These are phyloP conservation scores for Scaptomyza tumidula DNA, from an alignment of 2,888 invertebrate species.

Conservation along the genomic window DNA sequence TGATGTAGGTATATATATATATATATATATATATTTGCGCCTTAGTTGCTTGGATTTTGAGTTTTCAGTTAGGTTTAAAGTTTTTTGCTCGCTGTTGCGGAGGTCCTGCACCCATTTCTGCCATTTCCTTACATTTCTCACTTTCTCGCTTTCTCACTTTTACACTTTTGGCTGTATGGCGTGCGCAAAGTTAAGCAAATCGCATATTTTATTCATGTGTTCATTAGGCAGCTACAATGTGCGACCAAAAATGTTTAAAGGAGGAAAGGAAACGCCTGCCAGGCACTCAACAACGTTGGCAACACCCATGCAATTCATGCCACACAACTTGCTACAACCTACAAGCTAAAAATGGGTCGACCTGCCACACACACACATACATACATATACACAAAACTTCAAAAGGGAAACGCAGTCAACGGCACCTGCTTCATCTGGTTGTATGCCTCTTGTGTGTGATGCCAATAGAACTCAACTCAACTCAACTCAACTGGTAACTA, in stretches of 20 bases:
- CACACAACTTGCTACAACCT: conserved; percentile 32
- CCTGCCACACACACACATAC: conserved; percentile 14
- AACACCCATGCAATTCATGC: conserved; percentile 73
- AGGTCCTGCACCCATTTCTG: conserved; percentile 48
- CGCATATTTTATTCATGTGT: conserved; percentile 81
- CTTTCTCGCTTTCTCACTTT: not conserved
- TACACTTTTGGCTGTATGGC: conserved; percentile 37
- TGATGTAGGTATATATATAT: conserved; percentile 22
- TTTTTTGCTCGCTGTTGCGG: conserved; percentile 38
- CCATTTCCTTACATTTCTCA: conserved; percentile 21
- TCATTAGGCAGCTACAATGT: conserved; percentile 80
- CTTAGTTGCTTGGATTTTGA: conserved; percentile 13
- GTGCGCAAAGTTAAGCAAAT: conserved; percentile 80
- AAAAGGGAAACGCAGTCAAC: conserved; percentile 71
- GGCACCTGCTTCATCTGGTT: conserved; percentile 21
- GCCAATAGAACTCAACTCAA: conserved; percentile 42
- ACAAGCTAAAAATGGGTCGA: conserved; percentile 72
- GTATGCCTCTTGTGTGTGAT: conserved; percentile 33
- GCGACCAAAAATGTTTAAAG: conserved; percentile 81
- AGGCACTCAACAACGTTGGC: conserved; percentile 22
- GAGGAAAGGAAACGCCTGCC: conserved; percentile 57
- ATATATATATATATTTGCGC: not conserved
- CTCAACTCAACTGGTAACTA: conserved; percentile 10
- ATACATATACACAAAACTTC: conserved; percentile 56
- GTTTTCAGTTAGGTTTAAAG: conserved; percentile 18